phyloP scores from a whole-genome alignment of 2,113 vertebrate genomes.

The Chloropsis cyanopogon region DNA sequence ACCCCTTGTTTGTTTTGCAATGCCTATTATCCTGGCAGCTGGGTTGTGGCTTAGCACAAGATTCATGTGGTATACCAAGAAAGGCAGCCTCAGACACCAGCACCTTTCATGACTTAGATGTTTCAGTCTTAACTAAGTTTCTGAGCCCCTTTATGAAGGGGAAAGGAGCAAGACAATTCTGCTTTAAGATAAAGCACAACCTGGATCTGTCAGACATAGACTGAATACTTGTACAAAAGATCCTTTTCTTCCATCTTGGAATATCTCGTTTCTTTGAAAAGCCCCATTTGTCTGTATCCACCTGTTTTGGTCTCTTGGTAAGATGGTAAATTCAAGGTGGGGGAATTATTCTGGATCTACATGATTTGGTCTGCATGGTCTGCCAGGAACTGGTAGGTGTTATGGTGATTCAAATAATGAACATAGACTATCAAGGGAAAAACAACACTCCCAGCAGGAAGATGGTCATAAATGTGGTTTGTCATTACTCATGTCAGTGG shows the following conservation, averaged over 20 bases:
- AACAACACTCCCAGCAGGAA: not conserved
- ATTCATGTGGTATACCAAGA: not conserved
- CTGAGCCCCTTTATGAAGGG: not conserved
- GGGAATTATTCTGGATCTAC: not conserved
- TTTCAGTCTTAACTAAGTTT: not conserved
- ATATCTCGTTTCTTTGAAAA: not conserved
- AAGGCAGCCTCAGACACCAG: not conserved
- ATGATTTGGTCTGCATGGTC: not conserved
- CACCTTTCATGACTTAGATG: not conserved
- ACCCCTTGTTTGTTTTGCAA: not conserved
- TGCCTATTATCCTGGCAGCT: not conserved
- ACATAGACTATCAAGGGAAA: not conserved
- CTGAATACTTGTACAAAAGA: not conserved
- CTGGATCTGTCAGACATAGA: not conserved
- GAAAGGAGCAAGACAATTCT: not conserved
- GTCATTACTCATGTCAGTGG: slow-evolving; percentile 68
- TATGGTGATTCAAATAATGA: not conserved
- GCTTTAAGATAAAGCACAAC: slow-evolving; percentile 26
- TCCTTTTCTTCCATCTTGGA: not conserved
- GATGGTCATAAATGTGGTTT: not conserved
- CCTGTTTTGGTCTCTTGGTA: not conserved
- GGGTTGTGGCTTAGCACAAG: not conserved
- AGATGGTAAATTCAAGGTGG: not conserved
- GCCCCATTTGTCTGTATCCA: not conserved
- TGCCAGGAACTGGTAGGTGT: not conserved